phyloP scores from a whole-genome alignment of 2,113 vertebrate species.

The Micronisus gabar region DNA sequence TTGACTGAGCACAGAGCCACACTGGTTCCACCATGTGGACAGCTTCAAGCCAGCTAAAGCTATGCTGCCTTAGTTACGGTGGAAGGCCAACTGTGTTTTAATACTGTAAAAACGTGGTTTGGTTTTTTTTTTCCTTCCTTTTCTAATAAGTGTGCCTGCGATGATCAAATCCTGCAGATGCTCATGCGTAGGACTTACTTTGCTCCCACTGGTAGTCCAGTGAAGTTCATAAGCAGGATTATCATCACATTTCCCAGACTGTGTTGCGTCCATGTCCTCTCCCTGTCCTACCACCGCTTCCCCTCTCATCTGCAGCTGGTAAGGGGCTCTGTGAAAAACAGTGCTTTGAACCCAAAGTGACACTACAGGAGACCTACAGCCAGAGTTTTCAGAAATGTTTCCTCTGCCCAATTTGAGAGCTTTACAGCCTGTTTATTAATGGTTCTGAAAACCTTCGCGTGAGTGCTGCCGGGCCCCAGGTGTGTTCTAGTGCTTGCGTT shows the following conservation, averaged over 20 bases:
- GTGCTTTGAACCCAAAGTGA: neutral
- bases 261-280: neutral
- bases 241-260: neutral
- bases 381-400: neutral
- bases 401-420: neutral
- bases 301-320: neutral
- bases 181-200: neutral
- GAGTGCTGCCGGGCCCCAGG: neutral
- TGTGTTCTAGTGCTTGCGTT: neutral
- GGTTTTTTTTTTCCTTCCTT: neutral
- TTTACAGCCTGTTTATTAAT: neutral
- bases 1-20: neutral
- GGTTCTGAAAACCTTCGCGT: neutral
- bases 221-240: neutral
- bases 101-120: neutral
- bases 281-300: accelerated
- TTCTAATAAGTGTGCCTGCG: neutral
- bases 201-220: neutral
- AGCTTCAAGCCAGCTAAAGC: neutral
- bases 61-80: neutral
- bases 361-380: neutral
- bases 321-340: neutral
- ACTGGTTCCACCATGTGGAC: neutral
- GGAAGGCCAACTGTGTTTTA: neutral
- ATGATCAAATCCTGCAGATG: neutral